phyloP scores from a whole-genome alignment of 2,113 vertebrate species.

The Epinephelus moara region DNA sequence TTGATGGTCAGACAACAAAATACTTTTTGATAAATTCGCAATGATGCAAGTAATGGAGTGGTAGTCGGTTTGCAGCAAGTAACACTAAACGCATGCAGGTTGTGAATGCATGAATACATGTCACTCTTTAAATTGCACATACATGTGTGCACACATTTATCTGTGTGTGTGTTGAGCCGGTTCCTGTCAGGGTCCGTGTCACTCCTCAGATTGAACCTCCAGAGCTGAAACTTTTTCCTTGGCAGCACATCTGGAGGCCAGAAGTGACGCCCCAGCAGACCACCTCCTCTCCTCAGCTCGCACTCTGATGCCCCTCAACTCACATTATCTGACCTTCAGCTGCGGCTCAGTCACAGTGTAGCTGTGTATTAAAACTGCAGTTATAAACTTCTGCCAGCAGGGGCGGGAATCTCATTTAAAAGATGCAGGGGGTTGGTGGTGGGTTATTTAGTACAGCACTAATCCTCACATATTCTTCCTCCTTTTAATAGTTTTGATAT shows the following conservation, averaged over 20 bases:
- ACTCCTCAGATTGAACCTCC: constrained; percentile 55
- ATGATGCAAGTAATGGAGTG: background rate
- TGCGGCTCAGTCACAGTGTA: background rate
- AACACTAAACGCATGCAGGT: background rate
- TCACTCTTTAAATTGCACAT: background rate
- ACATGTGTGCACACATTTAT: background rate
- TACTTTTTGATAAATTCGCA: background rate
- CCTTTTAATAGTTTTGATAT: too few relatives aligned
- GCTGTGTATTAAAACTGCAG: background rate
- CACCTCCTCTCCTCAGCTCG: constrained; percentile 12
- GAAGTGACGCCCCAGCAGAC: constrained; percentile 27
- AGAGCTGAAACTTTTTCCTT: constrained; percentile 62
- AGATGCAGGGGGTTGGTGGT: too few relatives aligned
- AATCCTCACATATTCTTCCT: too few relatives aligned
- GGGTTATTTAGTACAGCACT: too few relatives aligned
- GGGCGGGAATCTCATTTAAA: too few relatives aligned
- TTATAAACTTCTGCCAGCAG: background rate
- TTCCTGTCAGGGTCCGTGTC: constrained; percentile 60
- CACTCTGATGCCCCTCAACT: background rate
- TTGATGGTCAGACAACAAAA: background rate
- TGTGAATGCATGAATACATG: background rate
- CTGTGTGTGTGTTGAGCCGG: background rate
- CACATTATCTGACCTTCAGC: constrained; percentile 15
- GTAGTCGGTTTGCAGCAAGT: background rate
- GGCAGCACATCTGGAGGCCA: constrained; percentile 81